A percentile compares a stretch with the other conserved stretches of the same genome.
Evolutionary conservation across 2,113 vertebrate species (phyloP).

Genomic region (Etheostoma cragini): DNA sequence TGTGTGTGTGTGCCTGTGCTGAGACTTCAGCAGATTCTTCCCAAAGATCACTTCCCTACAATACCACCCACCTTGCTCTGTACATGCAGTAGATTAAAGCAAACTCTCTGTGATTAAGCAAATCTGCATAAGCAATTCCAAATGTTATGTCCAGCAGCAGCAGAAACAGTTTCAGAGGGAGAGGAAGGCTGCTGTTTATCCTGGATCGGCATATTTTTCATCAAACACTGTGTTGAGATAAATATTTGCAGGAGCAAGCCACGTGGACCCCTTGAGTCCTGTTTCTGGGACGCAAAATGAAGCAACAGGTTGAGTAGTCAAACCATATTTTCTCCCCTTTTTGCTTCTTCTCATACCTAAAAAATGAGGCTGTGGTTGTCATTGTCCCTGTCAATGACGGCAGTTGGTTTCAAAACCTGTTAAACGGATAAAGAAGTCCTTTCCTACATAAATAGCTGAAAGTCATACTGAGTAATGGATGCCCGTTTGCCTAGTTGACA

Average conservation of each 20-base stretch:
- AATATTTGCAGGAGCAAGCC: slow-evolving; percentile 61
- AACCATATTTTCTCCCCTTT: slow-evolving; percentile 4
- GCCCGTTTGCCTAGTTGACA: background rate
- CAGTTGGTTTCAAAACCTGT: background rate
- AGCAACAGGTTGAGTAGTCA: background rate
- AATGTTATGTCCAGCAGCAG: slow-evolving; percentile 1
- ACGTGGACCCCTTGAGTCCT: slow-evolving; percentile 25
- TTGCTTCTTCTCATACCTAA: background rate
- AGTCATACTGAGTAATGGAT: background rate
- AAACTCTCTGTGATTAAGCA: slow-evolving; percentile 7
- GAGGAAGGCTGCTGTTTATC: slow-evolving; percentile 63
- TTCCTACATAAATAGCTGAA: background rate
- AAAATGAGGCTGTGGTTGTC: background rate
- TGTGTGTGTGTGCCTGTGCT: background rate
- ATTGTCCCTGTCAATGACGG: background rate
- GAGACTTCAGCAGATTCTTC: background rate
- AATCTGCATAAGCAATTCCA: slow-evolving; percentile 8
- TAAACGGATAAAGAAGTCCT: background rate
- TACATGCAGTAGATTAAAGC: slow-evolving; percentile 4
- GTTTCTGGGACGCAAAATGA: slow-evolving; percentile 23
- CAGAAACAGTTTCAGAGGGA: slow-evolving; percentile 29
- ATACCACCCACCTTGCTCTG: background rate
- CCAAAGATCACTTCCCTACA: background rate
- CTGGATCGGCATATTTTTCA: slow-evolving; percentile 56
- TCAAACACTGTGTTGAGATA: slow-evolving; percentile 38